Evolutionary conservation across 2,888 invertebrate genomes (phyloP).

Genomic region (Chironomus riparius): DNA sequence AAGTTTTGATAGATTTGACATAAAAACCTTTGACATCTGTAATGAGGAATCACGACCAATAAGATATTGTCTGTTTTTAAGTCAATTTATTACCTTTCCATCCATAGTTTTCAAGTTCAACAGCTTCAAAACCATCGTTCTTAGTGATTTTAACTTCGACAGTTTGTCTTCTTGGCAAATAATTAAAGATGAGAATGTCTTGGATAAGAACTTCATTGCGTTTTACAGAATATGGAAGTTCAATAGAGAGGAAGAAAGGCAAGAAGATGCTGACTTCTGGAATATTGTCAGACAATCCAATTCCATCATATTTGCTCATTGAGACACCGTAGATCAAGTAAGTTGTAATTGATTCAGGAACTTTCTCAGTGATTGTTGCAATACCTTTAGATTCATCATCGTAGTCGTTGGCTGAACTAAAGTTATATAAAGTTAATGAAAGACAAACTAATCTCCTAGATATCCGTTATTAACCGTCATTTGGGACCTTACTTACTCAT

Average conservation of each 20-base stretch:
- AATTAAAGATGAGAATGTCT: neutral
- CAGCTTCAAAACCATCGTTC: neutral
- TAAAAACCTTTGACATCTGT: neutral
- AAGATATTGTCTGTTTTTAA: too few relatives aligned
- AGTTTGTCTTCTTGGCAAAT: neutral
- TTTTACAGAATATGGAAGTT: neutral
- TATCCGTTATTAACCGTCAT: too few relatives aligned
- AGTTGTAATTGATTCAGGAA: neutral
- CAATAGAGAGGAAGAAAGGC: neutral
- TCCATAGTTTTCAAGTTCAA: neutral
- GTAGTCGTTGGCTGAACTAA: neutral
- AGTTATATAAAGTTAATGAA: neutral
- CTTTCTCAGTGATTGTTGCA: neutral
- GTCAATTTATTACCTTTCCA: neutral
- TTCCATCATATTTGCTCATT: neutral
- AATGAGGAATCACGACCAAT: too few relatives aligned
- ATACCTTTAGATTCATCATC: neutral
- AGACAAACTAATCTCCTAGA: too few relatives aligned
- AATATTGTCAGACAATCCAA: neutral
- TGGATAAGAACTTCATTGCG: neutral
- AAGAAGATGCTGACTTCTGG: neutral
- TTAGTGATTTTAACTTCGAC: neutral
- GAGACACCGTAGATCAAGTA: neutral
- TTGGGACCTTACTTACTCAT: too few relatives aligned
- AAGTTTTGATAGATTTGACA: neutral